A percentile compares a stretch with the other conserved stretches of the same genome.
These are phyloP conservation scores for Capra hircus DNA, from an alignment of 2,113 vertebrate genomes.

Conservation along the genomic window DNA sequence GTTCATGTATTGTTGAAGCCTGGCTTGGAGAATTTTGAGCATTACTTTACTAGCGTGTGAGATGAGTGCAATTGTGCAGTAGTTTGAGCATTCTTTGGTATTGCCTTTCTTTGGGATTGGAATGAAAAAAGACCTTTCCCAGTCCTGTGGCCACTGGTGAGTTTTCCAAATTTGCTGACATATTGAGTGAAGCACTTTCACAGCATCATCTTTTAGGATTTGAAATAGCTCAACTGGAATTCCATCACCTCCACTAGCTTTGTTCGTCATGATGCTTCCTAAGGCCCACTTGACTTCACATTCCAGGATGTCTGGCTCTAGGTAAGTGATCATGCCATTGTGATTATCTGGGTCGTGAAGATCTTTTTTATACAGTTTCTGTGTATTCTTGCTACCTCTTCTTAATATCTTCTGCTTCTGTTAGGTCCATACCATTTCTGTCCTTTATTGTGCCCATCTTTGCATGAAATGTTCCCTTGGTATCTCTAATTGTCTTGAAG, in stretches of 20 bases:
- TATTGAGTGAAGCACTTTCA: neutral
- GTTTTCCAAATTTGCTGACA: neutral
- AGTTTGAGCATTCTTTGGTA: neutral
- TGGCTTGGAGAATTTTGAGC: neutral
- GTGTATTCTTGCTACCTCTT: no score
- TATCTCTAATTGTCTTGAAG: no score
- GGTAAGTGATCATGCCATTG: accelerated
- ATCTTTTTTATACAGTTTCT: no score
- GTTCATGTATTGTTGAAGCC: neutral
- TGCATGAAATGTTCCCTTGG: no score
- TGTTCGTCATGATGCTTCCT: accelerated
- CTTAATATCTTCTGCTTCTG: no score
- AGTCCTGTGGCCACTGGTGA: neutral
- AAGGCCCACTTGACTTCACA: neutral
- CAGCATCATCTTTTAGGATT: neutral
- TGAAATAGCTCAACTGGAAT: neutral
- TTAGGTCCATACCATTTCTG: no score
- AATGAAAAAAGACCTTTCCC: neutral
- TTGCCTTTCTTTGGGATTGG: neutral
- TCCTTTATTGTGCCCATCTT: no score
- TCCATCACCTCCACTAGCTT: neutral
- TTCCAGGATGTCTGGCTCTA: neutral
- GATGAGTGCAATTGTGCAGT: neutral
- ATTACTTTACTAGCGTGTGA: neutral
- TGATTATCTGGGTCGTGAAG: no score